Conservation (phyloP, 2,113 vertebrate genomes). For the zebrafish (Danio rerio) region GRCz12tu NC_133180.1:32826501-32827000, state of each 20-base stretch:
- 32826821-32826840: neutral
- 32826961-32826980: conserved; percentile 62
- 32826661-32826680: neutral
- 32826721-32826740: conserved; percentile 43
- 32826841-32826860: too few species aligned
- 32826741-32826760: conserved; percentile 64
- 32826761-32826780: conserved; percentile 59
- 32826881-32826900: neutral
- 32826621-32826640: neutral
- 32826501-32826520: conserved; percentile 60
- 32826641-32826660: neutral
- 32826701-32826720: neutral
- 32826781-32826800: conserved; percentile 53
- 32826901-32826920: neutral
- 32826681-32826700: neutral
- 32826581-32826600: conserved; percentile 52
- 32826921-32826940: conserved; percentile 58
- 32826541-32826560: conserved; percentile 58
- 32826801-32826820: neutral
- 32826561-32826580: conserved; percentile 53
- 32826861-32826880: neutral
- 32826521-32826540: conserved; percentile 63
- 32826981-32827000: conserved; percentile 59
- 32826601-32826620: conserved; percentile 54
- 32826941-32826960: conserved; percentile 63